Percentiles rank a stretch among this genome's conserved stretches.
Conservation (phyloP, 2,888 invertebrate species). For the Ichneumon xanthorius region DNA sequence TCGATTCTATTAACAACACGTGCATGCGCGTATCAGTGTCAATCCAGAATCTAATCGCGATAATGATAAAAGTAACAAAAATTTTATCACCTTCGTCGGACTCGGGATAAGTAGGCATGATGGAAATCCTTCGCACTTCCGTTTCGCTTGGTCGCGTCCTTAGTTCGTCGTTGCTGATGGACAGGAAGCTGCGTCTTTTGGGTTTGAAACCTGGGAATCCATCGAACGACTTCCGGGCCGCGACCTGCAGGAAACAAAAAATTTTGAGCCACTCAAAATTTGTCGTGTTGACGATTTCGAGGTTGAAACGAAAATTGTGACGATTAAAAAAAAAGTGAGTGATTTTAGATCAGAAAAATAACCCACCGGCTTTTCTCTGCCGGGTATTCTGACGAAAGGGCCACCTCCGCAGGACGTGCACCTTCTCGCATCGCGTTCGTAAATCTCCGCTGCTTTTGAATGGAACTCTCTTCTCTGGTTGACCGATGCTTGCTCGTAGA, state of each 20-base stretch:
- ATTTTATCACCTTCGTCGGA: conserved; percentile 28
- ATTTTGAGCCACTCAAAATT: not conserved
- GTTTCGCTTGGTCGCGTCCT: not conserved
- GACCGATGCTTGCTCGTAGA: conserved; percentile 86
- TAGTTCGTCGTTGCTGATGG: conserved; percentile 21
- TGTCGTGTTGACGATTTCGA: not conserved
- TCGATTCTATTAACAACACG: conserved; percentile 4
- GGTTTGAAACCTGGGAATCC: not conserved
- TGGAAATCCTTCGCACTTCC: conserved; percentile 44
- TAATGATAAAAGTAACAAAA: not conserved
- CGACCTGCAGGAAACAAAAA: not conserved
- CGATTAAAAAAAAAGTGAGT: not conserved
- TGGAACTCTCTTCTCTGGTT: conserved; percentile 87
- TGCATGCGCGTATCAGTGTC: not conserved
- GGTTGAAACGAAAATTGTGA: not conserved
- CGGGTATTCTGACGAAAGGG: conserved; percentile 70
- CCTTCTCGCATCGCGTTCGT: conserved; percentile 86
- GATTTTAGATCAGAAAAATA: not conserved
- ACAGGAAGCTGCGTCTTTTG: conserved; percentile 31
- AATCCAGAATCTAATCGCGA: not conserved
- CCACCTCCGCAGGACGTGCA: conserved; percentile 85
- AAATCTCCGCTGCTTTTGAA: conserved; percentile 85
- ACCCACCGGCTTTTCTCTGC: conserved; percentile 40
- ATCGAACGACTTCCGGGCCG: not conserved
- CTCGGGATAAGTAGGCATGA: conserved; percentile 39